Evolutionary conservation across 2,113 vertebrate species (phyloP).

Genomic region (Chloropsis cyanopogon): DNA sequence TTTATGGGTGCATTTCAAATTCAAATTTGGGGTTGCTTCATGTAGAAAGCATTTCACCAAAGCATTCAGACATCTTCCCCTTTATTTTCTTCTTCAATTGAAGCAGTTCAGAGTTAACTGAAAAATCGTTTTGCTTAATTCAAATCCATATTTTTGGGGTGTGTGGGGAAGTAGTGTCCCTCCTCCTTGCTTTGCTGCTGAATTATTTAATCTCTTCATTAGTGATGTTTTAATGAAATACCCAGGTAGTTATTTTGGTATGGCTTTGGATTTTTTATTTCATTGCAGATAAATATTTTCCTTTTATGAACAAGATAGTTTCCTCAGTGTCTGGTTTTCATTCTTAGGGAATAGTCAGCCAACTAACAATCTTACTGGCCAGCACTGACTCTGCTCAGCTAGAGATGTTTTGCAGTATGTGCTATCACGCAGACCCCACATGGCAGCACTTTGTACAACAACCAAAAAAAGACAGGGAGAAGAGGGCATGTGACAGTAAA

Average conservation of each 20-base stretch:
- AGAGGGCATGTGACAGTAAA: slow-evolving; percentile 50
- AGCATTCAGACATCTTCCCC: background rate
- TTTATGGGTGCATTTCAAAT: background rate
- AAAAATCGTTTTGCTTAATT: background rate
- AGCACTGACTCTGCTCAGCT: background rate
- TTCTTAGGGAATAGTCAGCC: slow-evolving; percentile 7
- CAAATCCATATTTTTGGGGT: background rate
- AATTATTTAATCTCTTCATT: background rate
- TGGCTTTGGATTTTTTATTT: background rate
- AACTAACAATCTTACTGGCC: background rate
- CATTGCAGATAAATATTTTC: background rate
- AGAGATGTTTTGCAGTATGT: slow-evolving; percentile 9
- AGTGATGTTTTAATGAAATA: background rate
- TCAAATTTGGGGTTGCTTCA: background rate
- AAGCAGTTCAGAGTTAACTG: background rate
- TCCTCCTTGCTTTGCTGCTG: background rate
- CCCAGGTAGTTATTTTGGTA: background rate
- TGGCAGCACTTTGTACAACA: slow-evolving; percentile 36
- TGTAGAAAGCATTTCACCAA: background rate
- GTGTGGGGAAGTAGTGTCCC: background rate
- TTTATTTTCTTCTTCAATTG: background rate
- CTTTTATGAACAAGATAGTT: slow-evolving; percentile 18
- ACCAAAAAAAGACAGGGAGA: slow-evolving; percentile 7
- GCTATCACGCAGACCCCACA: slow-evolving; percentile 30
- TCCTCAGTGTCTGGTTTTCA: slow-evolving; percentile 34